These are phyloP conservation scores for Montipora cactus DNA, from an alignment of 64 coral and sea anemone genomes.

Conservation along the genomic window DNA sequence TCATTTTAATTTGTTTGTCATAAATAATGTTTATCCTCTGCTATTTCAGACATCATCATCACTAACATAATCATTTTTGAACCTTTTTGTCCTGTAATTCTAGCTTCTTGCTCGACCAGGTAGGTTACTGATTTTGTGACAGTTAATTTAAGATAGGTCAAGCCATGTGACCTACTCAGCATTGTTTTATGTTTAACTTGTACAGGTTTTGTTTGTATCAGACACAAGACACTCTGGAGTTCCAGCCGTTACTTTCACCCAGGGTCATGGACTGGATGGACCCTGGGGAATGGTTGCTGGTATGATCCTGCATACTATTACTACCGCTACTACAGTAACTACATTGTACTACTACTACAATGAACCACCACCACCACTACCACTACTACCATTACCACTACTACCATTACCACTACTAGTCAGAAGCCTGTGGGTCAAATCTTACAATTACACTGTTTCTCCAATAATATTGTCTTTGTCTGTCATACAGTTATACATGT, in stretches of 20 bases:
- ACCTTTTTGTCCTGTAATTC: background rate
- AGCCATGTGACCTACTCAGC: background rate
- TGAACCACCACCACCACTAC: no score
- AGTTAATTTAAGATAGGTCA: background rate
- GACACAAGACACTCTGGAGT: constrained; percentile 72
- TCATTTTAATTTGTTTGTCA: background rate
- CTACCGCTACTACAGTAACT: background rate
- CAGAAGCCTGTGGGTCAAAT: no score
- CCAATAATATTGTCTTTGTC: no score
- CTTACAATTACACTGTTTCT: no score
- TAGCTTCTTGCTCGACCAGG: constrained; percentile 71
- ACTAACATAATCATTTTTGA: background rate
- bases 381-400: no score
- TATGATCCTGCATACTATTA: background rate
- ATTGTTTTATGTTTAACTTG: background rate
- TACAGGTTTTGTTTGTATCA: constrained; percentile 79
- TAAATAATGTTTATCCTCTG: background rate
- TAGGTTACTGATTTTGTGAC: background rate
- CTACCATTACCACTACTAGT: no score
- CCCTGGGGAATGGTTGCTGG: constrained; percentile 91
- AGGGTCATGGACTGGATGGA: constrained; percentile 90
- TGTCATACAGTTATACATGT: no score
- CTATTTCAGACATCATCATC: background rate
- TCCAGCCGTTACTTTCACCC: constrained; percentile 71
- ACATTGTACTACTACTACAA: no score